A percentile compares a stretch with the other conserved stretches of the same genome.
Evolutionary conservation across 1,140 invertebrate genomes (phyloP).

Genomic region (Anagrus nilaparvatae): DNA sequence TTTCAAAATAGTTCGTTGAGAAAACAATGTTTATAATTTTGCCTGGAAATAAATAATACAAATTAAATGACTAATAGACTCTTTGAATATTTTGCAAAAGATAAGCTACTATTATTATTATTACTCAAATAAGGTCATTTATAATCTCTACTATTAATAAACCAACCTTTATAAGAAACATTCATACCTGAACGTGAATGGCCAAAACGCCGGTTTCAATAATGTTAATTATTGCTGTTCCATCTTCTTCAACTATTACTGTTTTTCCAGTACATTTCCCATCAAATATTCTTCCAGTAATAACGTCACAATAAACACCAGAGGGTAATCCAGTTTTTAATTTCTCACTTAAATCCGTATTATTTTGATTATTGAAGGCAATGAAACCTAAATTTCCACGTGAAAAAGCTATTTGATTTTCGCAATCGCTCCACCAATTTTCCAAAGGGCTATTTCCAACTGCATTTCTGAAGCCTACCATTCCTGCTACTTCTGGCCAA

Average conservation of each 20-base stretch:
- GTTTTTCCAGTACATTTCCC: slow-evolving; percentile 49
- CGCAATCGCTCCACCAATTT: slow-evolving; percentile 65
- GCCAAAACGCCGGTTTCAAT: slow-evolving; percentile 53
- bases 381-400: slow-evolving; percentile 60
- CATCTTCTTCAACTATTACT: slow-evolving; percentile 43
- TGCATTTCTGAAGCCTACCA: slow-evolving; percentile 65
- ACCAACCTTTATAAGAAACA: no score
- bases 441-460: slow-evolving; percentile 45
- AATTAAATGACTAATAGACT: no score
- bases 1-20: no score
- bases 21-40: no score
- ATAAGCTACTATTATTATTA: no score
- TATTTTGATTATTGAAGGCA: slow-evolving; percentile 61
- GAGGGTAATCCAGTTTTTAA: slow-evolving; percentile 61
- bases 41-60: no score
- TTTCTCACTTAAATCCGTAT: slow-evolving; percentile 43
- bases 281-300: slow-evolving; percentile 45
- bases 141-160: no score
- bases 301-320: slow-evolving; percentile 79
- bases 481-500: slow-evolving; percentile 72
- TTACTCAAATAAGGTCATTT: no score
- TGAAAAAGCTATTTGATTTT: slow-evolving; percentile 68
- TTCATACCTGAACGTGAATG: no score
- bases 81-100: no score
- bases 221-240: slow-evolving; percentile 46